A percentile compares a stretch with the other conserved stretches of the same genome.
Evolutionary conservation across 2,888 invertebrate genomes (phyloP).

Genomic region (Latrodectus hesperus): DNA sequence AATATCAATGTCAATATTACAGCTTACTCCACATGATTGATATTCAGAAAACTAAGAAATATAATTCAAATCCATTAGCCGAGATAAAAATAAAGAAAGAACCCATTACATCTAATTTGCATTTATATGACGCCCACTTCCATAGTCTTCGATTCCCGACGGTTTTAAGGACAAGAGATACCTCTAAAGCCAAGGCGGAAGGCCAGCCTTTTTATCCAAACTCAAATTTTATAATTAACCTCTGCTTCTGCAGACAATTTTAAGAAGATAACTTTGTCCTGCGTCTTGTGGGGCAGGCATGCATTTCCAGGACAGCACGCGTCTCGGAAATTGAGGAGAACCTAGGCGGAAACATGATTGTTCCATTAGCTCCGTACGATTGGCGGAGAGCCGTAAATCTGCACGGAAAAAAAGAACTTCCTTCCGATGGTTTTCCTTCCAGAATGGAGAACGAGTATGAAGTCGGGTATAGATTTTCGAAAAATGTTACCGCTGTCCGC

Average conservation of each 20-base stretch:
- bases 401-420: not conserved
- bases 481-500: not conserved
- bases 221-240: constrained; percentile 2
- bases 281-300: constrained; percentile 8
- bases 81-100: no score
- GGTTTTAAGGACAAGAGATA: not conserved
- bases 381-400: not conserved
- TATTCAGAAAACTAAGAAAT: no score
- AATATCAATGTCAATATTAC: no score
- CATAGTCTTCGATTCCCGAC: not conserved
- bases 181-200: not conserved
- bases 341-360: constrained; percentile 55
- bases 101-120: not conserved
- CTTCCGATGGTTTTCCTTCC: not conserved
- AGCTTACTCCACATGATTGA: no score
- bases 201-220: not conserved
- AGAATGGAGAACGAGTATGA: not conserved
- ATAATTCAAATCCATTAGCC: no score
- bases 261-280: not conserved
- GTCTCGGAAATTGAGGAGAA: constrained; percentile 37
- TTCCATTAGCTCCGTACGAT: constrained; percentile 55
- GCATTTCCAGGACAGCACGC: constrained; percentile 32
- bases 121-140: not conserved
- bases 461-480: not conserved
- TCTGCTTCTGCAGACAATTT: not conserved